A percentile compares a stretch with the other conserved stretches of the same genome.
Evolutionary conservation across 2,888 invertebrate species (phyloP).

Genomic region (Sycophila texana): DNA sequence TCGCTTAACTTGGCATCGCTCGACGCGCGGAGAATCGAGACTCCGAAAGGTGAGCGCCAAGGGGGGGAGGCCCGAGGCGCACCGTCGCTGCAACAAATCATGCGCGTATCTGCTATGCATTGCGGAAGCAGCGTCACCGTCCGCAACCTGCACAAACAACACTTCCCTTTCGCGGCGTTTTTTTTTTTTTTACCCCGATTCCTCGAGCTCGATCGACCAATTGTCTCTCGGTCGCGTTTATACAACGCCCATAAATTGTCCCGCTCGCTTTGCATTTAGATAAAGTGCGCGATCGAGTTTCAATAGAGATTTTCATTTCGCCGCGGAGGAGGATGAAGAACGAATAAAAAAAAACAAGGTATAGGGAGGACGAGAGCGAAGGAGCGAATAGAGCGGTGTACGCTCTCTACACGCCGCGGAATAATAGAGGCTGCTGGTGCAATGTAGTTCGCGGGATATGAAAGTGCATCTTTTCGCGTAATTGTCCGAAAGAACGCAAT

Average conservation of each 20-base stretch:
- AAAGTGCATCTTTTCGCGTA: conserved; percentile 9
- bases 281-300: not conserved
- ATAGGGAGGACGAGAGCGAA: not conserved
- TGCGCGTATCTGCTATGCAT: conserved; percentile 1
- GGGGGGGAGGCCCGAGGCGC: not conserved
- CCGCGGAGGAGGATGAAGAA: not conserved
- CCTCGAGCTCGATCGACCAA: not conserved
- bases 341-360: not conserved
- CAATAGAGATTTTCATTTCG: not conserved
- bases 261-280: not conserved
- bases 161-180: not conserved
- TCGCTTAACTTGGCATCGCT: not conserved
- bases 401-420: not conserved
- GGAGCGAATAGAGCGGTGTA: not conserved
- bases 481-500: conserved; percentile 20
- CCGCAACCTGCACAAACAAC: not conserved
- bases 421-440: conserved; percentile 4
- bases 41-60: not conserved
- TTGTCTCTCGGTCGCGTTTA: not conserved
- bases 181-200: not conserved
- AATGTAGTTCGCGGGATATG: not conserved
- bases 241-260: not conserved
- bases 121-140: not conserved
- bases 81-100: not conserved
- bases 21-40: not conserved